Percentiles rank a stretch among this genome's conserved stretches.
Evolutionary conservation across 2,113 vertebrate species (phyloP).

Genomic region (Scolopax mira): DNA sequence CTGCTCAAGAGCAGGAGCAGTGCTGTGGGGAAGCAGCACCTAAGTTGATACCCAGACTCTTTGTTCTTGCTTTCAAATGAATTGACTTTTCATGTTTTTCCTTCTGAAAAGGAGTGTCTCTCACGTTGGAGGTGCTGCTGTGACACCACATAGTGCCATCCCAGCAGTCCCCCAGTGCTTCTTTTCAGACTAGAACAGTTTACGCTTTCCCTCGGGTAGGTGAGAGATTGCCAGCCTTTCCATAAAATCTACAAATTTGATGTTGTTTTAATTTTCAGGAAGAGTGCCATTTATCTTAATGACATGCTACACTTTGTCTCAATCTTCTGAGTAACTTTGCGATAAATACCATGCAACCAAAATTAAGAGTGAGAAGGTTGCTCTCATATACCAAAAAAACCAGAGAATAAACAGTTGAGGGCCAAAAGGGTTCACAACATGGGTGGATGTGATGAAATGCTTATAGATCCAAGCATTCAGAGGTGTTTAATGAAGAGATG

Average conservation of each 20-base stretch:
- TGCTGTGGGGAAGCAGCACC: not conserved
- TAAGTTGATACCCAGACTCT: not conserved
- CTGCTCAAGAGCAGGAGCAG: not conserved
- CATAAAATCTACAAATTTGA: not conserved
- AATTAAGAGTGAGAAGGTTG: not conserved
- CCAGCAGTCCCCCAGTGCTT: not conserved
- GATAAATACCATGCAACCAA: not conserved
- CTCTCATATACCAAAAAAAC: not conserved
- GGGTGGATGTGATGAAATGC: not conserved
- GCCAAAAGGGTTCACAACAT: not conserved
- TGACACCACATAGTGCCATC: not conserved
- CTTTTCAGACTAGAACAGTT: not conserved
- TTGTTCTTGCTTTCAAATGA: not conserved
- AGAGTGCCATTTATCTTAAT: not conserved
- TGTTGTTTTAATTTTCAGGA: not conserved
- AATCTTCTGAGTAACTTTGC: not conserved
- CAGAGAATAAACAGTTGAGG: not conserved
- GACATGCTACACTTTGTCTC: not conserved
- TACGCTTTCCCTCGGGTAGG: not conserved
- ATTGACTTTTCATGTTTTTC: not conserved
- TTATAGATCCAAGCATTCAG: not conserved
- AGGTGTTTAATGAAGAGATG: not conserved
- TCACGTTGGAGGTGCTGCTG: not conserved
- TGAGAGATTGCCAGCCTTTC: not conserved
- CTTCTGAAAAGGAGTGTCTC: not conserved